Evolutionary conservation across 1,140 invertebrate species (phyloP).

Genomic region (Ganaspis sp.): DNA sequence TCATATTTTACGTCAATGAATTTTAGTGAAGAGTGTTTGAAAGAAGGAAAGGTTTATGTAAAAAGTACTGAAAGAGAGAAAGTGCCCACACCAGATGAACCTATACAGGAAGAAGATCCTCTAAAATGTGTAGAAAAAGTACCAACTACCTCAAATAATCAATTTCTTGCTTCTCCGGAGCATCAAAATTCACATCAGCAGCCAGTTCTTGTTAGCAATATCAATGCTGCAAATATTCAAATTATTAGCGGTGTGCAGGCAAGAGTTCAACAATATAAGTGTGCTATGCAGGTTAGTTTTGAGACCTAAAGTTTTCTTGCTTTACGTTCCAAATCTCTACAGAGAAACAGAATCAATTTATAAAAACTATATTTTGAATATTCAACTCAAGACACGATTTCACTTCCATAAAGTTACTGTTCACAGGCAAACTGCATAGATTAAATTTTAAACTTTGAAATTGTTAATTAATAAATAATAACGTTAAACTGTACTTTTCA

Average conservation of each 20-base stretch:
- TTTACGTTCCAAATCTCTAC: neutral
- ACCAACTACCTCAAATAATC: conserved; percentile 32
- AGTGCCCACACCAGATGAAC: conserved; percentile 57
- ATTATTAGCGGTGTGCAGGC: conserved; percentile 75
- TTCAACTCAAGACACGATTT: neutral
- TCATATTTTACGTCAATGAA: conserved; percentile 80
- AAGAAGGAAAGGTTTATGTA: conserved; percentile 80
- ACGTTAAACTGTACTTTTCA: no score
- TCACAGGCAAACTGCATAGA: no score
- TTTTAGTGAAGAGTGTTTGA: conserved; percentile 80
- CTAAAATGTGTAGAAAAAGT: conserved; percentile 68
- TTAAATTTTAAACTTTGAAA: no score
- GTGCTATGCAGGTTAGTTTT: conserved; percentile 74
- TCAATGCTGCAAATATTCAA: conserved; percentile 77
- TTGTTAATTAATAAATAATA: no score
- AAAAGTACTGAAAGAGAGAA: conserved; percentile 69
- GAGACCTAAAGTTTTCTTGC: conserved; percentile 26
- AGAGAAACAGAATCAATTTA: no score
- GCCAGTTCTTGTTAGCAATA: conserved; percentile 76
- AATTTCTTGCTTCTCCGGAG: conserved; percentile 36
- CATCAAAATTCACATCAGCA: conserved; percentile 65
- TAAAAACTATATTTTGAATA: neutral
- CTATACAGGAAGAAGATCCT: conserved; percentile 73
- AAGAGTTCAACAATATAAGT: conserved; percentile 76
- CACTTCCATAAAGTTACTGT: no score